Percentiles rank a stretch among this genome's conserved stretches.
phyloP scores from a whole-genome alignment of 1,140 invertebrate genomes.

The Hormaphis cornu region DNA sequence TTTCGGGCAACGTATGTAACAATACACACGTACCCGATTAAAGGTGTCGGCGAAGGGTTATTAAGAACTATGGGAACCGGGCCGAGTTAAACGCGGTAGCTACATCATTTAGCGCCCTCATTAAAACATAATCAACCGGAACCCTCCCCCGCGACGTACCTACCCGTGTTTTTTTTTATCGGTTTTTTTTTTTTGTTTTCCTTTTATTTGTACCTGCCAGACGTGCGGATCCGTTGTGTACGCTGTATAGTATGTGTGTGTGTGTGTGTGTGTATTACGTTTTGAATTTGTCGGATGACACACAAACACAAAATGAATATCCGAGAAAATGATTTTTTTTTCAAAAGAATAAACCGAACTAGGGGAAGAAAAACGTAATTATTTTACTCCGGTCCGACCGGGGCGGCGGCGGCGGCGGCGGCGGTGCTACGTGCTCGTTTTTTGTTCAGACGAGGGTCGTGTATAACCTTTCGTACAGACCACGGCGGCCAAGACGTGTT shows the following conservation, averaged over 20 bases:
- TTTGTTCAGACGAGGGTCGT: conserved; percentile 24
- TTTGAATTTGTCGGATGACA: neutral
- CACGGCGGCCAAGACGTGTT: neutral
- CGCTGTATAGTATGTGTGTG: too few species aligned
- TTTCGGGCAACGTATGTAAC: neutral
- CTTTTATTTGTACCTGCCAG: neutral
- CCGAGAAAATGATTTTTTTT: neutral
- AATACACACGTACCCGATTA: neutral
- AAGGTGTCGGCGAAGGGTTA: neutral
- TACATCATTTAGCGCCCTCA: conserved; percentile 32
- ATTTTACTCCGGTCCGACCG: neutral
- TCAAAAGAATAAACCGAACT: neutral
- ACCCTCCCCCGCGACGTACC: neutral
- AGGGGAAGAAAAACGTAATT: neutral
- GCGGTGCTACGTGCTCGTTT: conserved; percentile 16
- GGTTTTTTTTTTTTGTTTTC: neutral
- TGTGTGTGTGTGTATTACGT: neutral
- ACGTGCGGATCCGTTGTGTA: neutral
- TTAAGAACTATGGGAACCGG: conserved; percentile 14
- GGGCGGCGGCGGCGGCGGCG: neutral
- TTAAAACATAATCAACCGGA: conserved; percentile 31
- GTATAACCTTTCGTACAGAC: too few species aligned
- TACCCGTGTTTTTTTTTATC: neutral
- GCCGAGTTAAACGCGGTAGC: conserved; percentile 29
- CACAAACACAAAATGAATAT: neutral